phyloP scores from a whole-genome alignment of 30 jellyfish, hydroid and myxozoan species.

The Turritopsis rubra region DNA sequence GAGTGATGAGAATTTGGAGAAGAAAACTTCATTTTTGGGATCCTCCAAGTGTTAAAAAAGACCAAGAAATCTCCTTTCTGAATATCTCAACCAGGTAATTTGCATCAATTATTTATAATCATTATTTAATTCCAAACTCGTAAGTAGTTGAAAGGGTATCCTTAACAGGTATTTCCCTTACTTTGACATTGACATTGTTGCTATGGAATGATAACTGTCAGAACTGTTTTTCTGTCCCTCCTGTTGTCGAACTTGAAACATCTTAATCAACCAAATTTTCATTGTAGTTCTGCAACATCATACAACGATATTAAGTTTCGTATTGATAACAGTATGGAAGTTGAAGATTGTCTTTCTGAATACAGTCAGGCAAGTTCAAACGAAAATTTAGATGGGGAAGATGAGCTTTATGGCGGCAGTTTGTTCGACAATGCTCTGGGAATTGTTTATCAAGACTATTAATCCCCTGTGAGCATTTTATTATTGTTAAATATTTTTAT shows the following conservation, averaged over 20 bases:
- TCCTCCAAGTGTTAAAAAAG: constrained; percentile 58
- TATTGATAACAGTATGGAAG: constrained; percentile 24
- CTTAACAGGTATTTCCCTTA: too few relatives aligned
- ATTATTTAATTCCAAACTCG: too few relatives aligned
- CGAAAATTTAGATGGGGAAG: not conserved
- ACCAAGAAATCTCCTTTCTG: constrained; percentile 49
- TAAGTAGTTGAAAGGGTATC: too few relatives aligned
- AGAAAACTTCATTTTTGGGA: constrained; percentile 89
- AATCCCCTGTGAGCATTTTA: too few relatives aligned
- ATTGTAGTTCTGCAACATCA: not conserved
- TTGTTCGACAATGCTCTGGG: not conserved
- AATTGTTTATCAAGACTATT: not conserved
- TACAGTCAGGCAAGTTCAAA: constrained; percentile 20
- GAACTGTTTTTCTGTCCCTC: too few relatives aligned
- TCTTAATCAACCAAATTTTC: not conserved
- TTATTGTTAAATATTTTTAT: too few relatives aligned
- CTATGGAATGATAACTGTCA: too few relatives aligned
- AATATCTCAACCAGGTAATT: constrained; percentile 10
- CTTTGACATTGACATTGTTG: too few relatives aligned
- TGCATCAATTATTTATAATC: not conserved
- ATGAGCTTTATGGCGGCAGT: not conserved
- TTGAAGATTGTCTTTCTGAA: constrained; percentile 14
- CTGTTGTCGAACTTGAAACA: too few relatives aligned
- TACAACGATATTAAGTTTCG: not conserved
- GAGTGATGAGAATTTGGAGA: constrained; percentile 84